Evolutionary conservation across 2,797 vertebrate species (phyloP), one percentile per base, ranked within the genome.

Genomic region (Mus minutoides): DNA sequence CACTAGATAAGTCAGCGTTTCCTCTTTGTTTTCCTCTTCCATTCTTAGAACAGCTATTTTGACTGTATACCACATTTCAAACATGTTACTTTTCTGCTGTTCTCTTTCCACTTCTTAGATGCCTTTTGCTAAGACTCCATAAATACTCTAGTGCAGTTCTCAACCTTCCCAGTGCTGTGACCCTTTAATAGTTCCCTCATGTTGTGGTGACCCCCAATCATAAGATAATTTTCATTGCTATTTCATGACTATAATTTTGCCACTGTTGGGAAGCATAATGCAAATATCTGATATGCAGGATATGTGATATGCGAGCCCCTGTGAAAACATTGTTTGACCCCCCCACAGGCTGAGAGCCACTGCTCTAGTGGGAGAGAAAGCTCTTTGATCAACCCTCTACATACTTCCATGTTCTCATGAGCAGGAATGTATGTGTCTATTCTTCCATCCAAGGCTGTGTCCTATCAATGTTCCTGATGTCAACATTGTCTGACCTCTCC

Each of bases 41-140:
- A 62, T 69, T 85, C 67, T 91, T 79, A 91, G 43, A 82, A 92
- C 16, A 92, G 80, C 60, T 93, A 46, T 90, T 94, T 94, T 90
- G 71, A 54, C 24, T 83, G 14, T 40, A 40, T 21, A 52, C 26
- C 75, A 69, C 8, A 75, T 89, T 91, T 37, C 21, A 40, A 84
- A 93, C 69, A 80, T 78, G 31, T 14, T 37, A 87, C 43, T 67
- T 37, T 43, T 26, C 40, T 24, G 56, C 22, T 17, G 49, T 37
- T 88, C 62, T 90, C 16, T 11, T 94, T 60, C 60, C 12, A 92
- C 54, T 71, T 79, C 3, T 19, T 84, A 64, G 40, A 26, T 88
- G 54, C 88, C 64, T 84, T 84, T 91, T 91, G 37, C 49, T 82
- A 31, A 31, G 80, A 73, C 43, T 71, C 56, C n/a, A 79, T 34